A percentile compares a stretch with the other conserved stretches of the same genome.
Evolutionary conservation across 2,888 invertebrate species (phyloP).

Genomic region (Luffia ferchaultella): DNA sequence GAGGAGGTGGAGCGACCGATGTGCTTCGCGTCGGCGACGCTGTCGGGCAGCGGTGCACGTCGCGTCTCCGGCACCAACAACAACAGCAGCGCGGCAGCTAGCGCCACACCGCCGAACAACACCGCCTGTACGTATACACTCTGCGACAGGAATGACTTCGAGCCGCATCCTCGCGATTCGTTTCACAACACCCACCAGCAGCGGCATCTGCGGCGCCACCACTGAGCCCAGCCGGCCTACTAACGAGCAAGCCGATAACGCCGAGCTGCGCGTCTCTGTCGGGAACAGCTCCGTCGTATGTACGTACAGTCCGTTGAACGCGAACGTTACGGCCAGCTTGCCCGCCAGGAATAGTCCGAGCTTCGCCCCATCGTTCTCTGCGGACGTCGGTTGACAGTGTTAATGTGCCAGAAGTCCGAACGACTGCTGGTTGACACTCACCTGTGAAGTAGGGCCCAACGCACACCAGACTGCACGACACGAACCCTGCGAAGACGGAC

Average conservation of each 20-base stretch:
- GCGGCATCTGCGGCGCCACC: constrained; percentile 74
- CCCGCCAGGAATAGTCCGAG: constrained; percentile 66
- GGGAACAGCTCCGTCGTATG: constrained; percentile 78
- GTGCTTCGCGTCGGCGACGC: constrained; percentile 51
- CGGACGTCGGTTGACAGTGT: constrained; percentile 67
- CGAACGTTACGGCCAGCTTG: constrained; percentile 71
- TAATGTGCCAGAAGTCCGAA: constrained; percentile 27
- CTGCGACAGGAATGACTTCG: constrained; percentile 22
- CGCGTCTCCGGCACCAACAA: constrained; percentile 67
- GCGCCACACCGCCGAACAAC: constrained; percentile 52
- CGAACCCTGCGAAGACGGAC: constrained; percentile 40
- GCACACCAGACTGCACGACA: constrained; percentile 41
- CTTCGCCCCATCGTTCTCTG: constrained; percentile 35
- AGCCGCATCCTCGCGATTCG: no score
- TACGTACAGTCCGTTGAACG: constrained; percentile 73
- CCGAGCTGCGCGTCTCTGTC: constrained; percentile 70
- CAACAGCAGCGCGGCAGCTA: constrained; percentile 48
- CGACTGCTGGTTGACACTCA: constrained; percentile 20
- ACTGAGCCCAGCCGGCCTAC: constrained; percentile 74
- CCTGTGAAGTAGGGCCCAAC: constrained; percentile 39
- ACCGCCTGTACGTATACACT: constrained; percentile 34
- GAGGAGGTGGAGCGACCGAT: no score
- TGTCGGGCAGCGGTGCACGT: constrained; percentile 59
- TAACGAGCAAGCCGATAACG: constrained; percentile 74
- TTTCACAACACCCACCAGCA: constrained; percentile 68